A percentile compares a stretch with the other conserved stretches of the same genome.
Evolutionary conservation across 2,888 invertebrate species (phyloP).

Genomic region (Acleris emargana): DNA sequence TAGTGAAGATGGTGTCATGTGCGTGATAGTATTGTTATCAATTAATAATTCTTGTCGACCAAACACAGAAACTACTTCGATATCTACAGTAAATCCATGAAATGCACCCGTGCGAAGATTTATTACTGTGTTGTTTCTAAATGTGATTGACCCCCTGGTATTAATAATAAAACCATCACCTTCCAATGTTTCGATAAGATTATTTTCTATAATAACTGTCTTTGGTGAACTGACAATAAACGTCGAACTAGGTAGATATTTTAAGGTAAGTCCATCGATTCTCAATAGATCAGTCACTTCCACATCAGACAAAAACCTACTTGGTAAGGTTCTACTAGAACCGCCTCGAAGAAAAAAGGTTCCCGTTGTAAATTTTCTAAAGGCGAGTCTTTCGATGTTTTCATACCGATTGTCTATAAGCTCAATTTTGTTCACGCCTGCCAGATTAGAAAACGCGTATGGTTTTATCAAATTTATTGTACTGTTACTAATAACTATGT

Average conservation of each 20-base stretch:
- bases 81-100: conserved; percentile 80
- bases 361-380: conserved; percentile 90
- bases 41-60: conserved; percentile 82
- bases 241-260: conserved; percentile 86
- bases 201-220: conserved; percentile 85
- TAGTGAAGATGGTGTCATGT: conserved; percentile 83
- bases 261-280: conserved; percentile 86
- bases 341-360: conserved; percentile 86
- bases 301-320: conserved; percentile 89
- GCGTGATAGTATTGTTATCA: conserved; percentile 85
- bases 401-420: conserved; percentile 85
- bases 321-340: conserved; percentile 85
- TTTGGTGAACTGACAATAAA: conserved; percentile 86
- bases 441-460: conserved; percentile 90
- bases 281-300: conserved; percentile 86
- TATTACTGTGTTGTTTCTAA: conserved; percentile 86
- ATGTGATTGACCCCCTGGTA: conserved; percentile 85
- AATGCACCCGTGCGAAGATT: conserved; percentile 85
- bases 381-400: conserved; percentile 87
- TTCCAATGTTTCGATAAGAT: conserved; percentile 83
- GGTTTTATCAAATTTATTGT: conserved; percentile 85
- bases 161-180: conserved; percentile 86
- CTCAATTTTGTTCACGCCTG: conserved; percentile 85
- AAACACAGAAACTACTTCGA: conserved; percentile 68
- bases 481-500: conserved; percentile 86